Base-by-base conservation (phyloP, 2,113 vertebrate genomes). In the Xenus cinereus region DNA sequence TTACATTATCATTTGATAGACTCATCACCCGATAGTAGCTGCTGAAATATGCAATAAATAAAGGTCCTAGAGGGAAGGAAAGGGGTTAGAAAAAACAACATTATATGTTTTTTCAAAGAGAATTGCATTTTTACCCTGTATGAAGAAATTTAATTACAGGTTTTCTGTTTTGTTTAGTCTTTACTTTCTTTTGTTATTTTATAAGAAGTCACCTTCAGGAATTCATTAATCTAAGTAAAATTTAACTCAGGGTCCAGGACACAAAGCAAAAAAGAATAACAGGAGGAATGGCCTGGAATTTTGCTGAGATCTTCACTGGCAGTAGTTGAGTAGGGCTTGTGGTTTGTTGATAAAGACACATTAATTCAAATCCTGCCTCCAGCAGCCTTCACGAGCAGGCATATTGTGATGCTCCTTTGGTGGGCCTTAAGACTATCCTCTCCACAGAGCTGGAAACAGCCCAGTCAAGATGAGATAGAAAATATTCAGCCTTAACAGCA, bases 1-100 rank as follows among this genome's bases (percentile, higher is more conserved):
- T 91, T 96, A 76, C 80, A 95, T 95, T 97, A 94, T 94, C 81
- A 73, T 96, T 96, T 97, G 95, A 96, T 87, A 96, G 83, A 94
- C 91, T 95, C 89, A 87, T 95, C 89, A 92, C 74, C 80, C 0
- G 8, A 72, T 56, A 77, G 69, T n/a, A 73, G 45, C 37, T 79
- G 79, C 39, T 91, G 84, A 97, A 96, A 93, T 95, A 93, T 78
- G 56, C 92, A 94, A 92, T 95, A 93, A 91, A 90, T 94, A 93
- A 92, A 86, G 21, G 51, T 82, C 59, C 71, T 84, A 84, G 76
- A 68, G 39, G 27, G 32, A 89, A 81, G 35, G 41, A 81, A 89
- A 87, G 37, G n/a, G 27, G 43, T 45, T 67, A 69, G 54, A 79
- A 75, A 62, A 62, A 60, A 26, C 19, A 37, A 37, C 18, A 9